A percentile compares a stretch with the other conserved stretches of the same genome.
Evolutionary conservation across 2,888 invertebrate genomes (phyloP).

Genomic region (Chrysotoxum bicinctum): DNA sequence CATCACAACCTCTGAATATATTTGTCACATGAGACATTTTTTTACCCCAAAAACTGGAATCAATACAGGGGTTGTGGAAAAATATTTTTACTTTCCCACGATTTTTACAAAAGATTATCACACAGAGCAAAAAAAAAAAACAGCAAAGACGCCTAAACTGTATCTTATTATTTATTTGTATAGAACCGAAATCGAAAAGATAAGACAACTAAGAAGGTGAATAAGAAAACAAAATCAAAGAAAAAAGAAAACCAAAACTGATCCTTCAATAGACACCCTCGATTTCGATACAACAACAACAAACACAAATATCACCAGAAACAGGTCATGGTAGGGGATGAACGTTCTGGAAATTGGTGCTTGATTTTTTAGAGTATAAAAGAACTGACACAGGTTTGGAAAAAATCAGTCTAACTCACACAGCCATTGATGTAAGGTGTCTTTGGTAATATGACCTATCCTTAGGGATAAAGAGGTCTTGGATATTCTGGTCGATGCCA

Average conservation of each 20-base stretch:
- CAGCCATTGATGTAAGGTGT: conserved; percentile 38
- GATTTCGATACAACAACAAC: background rate
- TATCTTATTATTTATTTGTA: conserved; percentile 48
- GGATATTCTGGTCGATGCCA: background rate
- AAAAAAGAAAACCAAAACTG: conserved; percentile 42
- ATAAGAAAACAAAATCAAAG: conserved; percentile 54
- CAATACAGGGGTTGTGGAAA: conserved; percentile 42
- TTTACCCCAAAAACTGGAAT: background rate
- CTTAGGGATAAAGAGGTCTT: conserved; percentile 35
- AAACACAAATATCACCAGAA: conserved; percentile 1
- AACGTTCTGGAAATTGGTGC: conserved; percentile 12
- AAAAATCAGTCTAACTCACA: conserved; percentile 70
- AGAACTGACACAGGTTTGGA: conserved; percentile 24
- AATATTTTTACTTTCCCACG: conserved; percentile 62
- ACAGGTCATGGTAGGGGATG: conserved; percentile 66
- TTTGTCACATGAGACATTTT: conserved; percentile 57
- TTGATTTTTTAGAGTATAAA: conserved; percentile 55
- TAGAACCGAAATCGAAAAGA: conserved; percentile 51
- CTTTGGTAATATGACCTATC: conserved; percentile 25
- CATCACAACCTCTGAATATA: conserved; percentile 56
- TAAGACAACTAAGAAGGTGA: conserved; percentile 52
- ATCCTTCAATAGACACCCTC: conserved; percentile 47
- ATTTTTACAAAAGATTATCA: conserved; percentile 41
- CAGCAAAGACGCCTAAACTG: conserved; percentile 30
- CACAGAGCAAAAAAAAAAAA: conserved; percentile 5